Conservation (phyloP, 2,797 vertebrate genomes). For the Siniperca obscura region DNA sequence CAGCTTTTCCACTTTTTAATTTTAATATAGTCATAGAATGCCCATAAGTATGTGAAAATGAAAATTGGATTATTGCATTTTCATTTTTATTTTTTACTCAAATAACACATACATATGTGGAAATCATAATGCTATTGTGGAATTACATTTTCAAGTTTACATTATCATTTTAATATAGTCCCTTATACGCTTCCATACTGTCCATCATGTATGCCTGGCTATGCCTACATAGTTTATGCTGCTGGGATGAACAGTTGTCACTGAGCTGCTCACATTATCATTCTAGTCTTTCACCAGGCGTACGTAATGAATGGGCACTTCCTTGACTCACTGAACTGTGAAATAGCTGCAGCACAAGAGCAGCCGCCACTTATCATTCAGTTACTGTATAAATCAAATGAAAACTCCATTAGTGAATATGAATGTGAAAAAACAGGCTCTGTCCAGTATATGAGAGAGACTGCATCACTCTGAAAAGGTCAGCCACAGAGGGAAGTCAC, state of each 20-base stretch:
- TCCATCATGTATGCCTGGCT: background rate
- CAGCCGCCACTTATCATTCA: constrained; percentile 29
- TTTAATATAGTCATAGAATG: too few relatives aligned
- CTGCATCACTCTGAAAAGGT: constrained; percentile 35
- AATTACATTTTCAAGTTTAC: too few relatives aligned
- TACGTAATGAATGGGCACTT: constrained; percentile 36
- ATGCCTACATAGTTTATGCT: background rate
- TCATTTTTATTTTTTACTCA: too few relatives aligned
- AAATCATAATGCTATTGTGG: too few relatives aligned
- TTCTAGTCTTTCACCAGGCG: constrained; percentile 35
- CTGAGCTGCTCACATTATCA: constrained; percentile 30
- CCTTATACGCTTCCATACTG: too few relatives aligned
- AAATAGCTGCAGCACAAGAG: constrained; percentile 33
- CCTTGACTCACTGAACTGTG: constrained; percentile 34
- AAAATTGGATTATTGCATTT: too few relatives aligned
- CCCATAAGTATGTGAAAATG: too few relatives aligned
- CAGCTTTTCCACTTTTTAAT: too few relatives aligned
- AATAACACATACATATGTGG: too few relatives aligned
- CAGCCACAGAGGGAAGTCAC: constrained; percentile 9
- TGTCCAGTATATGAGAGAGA: background rate
- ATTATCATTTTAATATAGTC: too few relatives aligned
- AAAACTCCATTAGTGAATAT: constrained; percentile 43
- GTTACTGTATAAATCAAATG: constrained; percentile 41
- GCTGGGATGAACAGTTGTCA: constrained; percentile 19
- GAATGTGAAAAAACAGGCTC: constrained; percentile 35